Evolutionary conservation across 2,888 invertebrate genomes (phyloP), one percentile per base, ranked within the genome.

Genomic region (Tetanocera ferruginea): DNA sequence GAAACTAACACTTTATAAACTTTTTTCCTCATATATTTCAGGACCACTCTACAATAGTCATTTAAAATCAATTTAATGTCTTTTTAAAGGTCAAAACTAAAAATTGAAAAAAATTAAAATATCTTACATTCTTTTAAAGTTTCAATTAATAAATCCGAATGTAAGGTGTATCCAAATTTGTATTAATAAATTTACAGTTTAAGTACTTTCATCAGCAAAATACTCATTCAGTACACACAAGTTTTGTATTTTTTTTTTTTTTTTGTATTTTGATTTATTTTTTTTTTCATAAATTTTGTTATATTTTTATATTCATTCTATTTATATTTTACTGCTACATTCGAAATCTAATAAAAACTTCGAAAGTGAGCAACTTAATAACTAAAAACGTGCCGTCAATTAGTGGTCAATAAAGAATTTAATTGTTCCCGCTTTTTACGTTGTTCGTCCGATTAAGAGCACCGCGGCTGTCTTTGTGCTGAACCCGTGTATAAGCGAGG

Each of bases 341-440:
- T 3, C 14, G 34, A 31, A 62, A 28, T 28, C 8, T 25, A 66
- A 34, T 37, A 8, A 37, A 34, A 14, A 23, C 23, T 37, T 19
- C 11, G 25, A 14, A 60, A 60, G 23, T 67, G 67, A 67, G 67
- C 67, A 67, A 19, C 34, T 49, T 49, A 51, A 69, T 49, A 49
- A 62, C 79, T 43, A n/a, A 67, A 79, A 80, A 79, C 80, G 79
- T 80, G 79, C 23, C 76, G n/a, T n/a, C 78, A 76, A 78, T 80
- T 76, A 80, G 57, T 62, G 49, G 66, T 25, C 71, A 55, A 71
- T 71, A 55, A 14, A 17, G 19, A 19, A 8, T 34, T 11, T 2
- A 23, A n/a, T 14, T 23, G 23, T 52, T 70, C 11, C 23, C 28
- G 19, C n/a, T 52, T 14, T 25, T 23, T n/a, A 11, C 6, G 28